Percentiles rank a stretch among this genome's conserved stretches.
These are phyloP conservation scores for Diorhabda elongata DNA, from an alignment of 1,140 invertebrate species.

Conservation along the genomic window DNA sequence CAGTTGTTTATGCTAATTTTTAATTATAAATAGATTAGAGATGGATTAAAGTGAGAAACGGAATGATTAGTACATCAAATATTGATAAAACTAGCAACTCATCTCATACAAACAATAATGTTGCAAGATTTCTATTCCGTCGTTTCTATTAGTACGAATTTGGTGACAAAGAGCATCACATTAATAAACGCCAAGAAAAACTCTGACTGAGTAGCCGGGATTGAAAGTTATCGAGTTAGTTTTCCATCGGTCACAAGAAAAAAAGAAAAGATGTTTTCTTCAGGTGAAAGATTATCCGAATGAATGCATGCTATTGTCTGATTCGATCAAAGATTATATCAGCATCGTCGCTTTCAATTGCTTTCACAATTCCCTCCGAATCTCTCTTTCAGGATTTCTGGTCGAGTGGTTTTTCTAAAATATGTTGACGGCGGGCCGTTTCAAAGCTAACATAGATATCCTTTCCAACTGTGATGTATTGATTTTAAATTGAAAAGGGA, in stretches of 20 bases:
- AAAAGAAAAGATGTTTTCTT: background rate
- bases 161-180: background rate
- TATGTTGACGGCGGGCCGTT: background rate
- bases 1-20: no score
- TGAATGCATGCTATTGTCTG: background rate
- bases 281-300: constrained; percentile 2
- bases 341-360: constrained; percentile 1
- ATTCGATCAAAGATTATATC: background rate
- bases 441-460: no score
- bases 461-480: no score
- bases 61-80: no score
- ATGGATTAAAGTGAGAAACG: no score
- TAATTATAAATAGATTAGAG: no score
- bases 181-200: background rate
- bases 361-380: background rate
- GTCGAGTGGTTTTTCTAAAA: background rate
- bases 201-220: background rate
- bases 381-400: background rate
- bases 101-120: no score
- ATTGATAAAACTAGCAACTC: no score
- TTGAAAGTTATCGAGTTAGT: background rate
- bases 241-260: background rate
- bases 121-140: no score
- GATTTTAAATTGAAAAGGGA: no score
- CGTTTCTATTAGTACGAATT: no score